phyloP scores from a whole-genome alignment of 2,797 vertebrate species.

The Glyptemys insculpta region DNA sequence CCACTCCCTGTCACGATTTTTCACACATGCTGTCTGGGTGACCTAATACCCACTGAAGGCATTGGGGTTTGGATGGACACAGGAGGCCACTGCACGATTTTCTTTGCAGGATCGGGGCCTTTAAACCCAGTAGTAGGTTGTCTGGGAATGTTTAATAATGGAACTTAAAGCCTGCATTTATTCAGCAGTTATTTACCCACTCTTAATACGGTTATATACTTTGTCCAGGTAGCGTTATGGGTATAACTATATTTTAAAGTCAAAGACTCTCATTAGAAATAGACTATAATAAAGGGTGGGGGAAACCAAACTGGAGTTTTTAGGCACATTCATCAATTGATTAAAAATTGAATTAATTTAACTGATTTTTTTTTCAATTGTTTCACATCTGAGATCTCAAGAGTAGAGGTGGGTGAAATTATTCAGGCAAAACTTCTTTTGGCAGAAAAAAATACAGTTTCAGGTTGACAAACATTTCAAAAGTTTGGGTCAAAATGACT shows the following conservation, averaged over 20 bases:
- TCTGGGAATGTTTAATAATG: neutral
- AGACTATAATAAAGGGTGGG: no score
- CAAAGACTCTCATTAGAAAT: neutral
- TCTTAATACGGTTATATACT: neutral
- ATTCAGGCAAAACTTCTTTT: neutral
- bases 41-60: neutral
- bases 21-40: no score
- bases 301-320: neutral
- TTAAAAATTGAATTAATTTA: neutral
- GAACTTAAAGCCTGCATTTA: no score
- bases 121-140: neutral
- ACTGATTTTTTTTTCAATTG: neutral
- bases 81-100: neutral
- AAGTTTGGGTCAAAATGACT: neutral
- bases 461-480: neutral
- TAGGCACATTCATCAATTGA: neutral
- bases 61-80: neutral
- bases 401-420: neutral
- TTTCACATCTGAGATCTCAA: neutral
- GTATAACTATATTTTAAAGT: neutral
- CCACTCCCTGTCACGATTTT: no score
- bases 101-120: neutral
- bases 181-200: neutral
- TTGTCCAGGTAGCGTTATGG: neutral
- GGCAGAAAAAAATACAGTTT: neutral